These are phyloP conservation scores for Cremastobaeus sp. DNA, from an alignment of 2,888 invertebrate genomes.

Conservation along the genomic window DNA sequence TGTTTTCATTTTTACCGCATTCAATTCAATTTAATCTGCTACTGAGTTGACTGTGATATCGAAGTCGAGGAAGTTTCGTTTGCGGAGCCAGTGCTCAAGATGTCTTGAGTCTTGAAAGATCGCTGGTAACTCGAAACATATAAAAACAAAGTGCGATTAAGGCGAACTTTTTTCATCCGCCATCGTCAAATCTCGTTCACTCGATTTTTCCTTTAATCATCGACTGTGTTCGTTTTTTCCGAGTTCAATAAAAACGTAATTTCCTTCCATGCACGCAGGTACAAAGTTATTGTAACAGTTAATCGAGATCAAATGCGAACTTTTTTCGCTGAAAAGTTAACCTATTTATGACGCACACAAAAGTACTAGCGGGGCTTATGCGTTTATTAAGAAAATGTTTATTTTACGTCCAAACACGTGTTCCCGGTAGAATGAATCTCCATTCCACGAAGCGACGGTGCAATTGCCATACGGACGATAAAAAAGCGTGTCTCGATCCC, in stretches of 20 bases:
- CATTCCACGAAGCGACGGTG: neutral
- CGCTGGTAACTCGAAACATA: conserved; percentile 36
- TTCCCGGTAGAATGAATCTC: neutral
- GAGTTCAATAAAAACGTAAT: too few relatives aligned
- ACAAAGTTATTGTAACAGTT: too few relatives aligned
- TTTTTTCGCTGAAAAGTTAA: too few relatives aligned
- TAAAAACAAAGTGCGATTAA: conserved; percentile 43
- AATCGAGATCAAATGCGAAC: too few relatives aligned
- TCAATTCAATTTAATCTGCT: conserved; percentile 49
- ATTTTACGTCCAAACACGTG: conserved; percentile 20
- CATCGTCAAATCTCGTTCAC: conserved; percentile 21
- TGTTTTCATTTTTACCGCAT: conserved; percentile 35
- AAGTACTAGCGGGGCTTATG: conserved; percentile 8
- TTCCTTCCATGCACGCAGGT: too few relatives aligned
- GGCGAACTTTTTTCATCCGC: conserved; percentile 31
- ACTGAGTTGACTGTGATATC: conserved; percentile 27
- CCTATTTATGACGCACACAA: conserved; percentile 19
- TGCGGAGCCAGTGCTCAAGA: conserved; percentile 33
- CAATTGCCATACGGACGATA: neutral
- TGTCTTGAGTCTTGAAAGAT: conserved; percentile 29
- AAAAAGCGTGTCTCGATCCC: neutral
- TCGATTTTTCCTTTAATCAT: conserved; percentile 5
- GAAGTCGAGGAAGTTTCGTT: conserved; percentile 42
- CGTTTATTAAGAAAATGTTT: conserved; percentile 26
- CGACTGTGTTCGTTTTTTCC: too few relatives aligned